Conservation (phyloP, 2,888 invertebrate species). For the Anticlea derivata region DNA sequence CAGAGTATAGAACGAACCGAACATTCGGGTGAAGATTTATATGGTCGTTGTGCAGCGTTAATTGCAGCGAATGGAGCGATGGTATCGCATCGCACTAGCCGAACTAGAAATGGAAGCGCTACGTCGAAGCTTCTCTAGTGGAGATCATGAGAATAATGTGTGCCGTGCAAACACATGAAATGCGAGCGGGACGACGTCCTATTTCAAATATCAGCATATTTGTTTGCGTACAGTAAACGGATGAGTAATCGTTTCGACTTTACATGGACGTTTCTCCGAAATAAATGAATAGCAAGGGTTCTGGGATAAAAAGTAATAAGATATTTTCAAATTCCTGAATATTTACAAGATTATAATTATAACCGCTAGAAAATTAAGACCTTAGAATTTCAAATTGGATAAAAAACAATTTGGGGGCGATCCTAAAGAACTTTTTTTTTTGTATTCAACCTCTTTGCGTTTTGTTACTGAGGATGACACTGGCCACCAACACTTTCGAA, state of each 20-base stretch:
- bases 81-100: slow-evolving; percentile 72
- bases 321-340: too few relatives aligned
- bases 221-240: slow-evolving; percentile 46
- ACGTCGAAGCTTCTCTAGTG: slow-evolving; percentile 40
- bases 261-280: slow-evolving; percentile 41
- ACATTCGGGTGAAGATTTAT: slow-evolving; percentile 77
- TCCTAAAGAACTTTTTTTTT: too few relatives aligned
- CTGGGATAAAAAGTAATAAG: slow-evolving; percentile 48
- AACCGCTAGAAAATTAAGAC: too few relatives aligned
- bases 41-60: slow-evolving; percentile 79
- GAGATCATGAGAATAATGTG: slow-evolving; percentile 53
- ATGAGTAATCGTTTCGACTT: slow-evolving; percentile 46
- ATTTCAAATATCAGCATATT: slow-evolving; percentile 46
- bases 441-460: too few relatives aligned
- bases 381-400: too few relatives aligned
- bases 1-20: slow-evolving; percentile 64
- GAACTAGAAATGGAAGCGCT: slow-evolving; percentile 61
- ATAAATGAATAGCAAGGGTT: slow-evolving; percentile 48
- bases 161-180: slow-evolving; percentile 49
- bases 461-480: too few relatives aligned
- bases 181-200: slow-evolving; percentile 36
- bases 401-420: too few relatives aligned
- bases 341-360: too few relatives aligned
- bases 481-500: too few relatives aligned
- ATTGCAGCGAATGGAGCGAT: slow-evolving; percentile 77